Evolutionary conservation across 1,140 invertebrate genomes (phyloP).

Genomic region (Dendrolimus punctatus): DNA sequence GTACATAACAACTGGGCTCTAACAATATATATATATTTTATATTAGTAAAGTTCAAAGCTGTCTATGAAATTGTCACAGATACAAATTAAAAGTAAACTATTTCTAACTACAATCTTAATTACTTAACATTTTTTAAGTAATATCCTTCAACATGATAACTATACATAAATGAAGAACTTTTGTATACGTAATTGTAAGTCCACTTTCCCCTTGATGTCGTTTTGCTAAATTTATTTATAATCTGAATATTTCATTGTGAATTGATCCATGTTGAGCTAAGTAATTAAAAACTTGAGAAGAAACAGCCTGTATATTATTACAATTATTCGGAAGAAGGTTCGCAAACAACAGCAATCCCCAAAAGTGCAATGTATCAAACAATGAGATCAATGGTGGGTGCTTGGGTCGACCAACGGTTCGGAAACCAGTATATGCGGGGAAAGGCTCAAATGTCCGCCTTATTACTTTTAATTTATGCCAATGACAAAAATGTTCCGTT

Average conservation of each 20-base stretch:
- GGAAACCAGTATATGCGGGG: conserved; percentile 43
- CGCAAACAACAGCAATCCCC: conserved; percentile 28
- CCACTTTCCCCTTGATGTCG: background rate
- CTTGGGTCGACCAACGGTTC: conserved; percentile 54
- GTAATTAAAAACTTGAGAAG: background rate
- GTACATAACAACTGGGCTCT: too few species aligned
- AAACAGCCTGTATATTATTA: conserved; percentile 36
- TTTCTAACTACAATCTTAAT: too few species aligned
- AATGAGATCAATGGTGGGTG: conserved; percentile 34
- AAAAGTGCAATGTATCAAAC: conserved; percentile 51
- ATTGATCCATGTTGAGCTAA: background rate
- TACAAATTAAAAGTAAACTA: too few species aligned
- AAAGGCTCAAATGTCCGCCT: conserved; percentile 24
- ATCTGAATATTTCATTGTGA: too few species aligned
- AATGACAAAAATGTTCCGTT: conserved; percentile 27
- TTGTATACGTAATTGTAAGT: too few species aligned
- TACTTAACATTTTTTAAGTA: conserved; percentile 1
- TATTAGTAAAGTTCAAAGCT: too few species aligned
- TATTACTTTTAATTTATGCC: conserved; percentile 24
- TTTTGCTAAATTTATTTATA: too few species aligned
- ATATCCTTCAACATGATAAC: background rate
- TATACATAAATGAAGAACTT: background rate
- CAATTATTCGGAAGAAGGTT: conserved; percentile 28
- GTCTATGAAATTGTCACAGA: too few species aligned
- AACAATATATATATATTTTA: too few species aligned